Conservation (phyloP, 2,888 invertebrate species). For the Dicranocentrus wangi region DNA sequence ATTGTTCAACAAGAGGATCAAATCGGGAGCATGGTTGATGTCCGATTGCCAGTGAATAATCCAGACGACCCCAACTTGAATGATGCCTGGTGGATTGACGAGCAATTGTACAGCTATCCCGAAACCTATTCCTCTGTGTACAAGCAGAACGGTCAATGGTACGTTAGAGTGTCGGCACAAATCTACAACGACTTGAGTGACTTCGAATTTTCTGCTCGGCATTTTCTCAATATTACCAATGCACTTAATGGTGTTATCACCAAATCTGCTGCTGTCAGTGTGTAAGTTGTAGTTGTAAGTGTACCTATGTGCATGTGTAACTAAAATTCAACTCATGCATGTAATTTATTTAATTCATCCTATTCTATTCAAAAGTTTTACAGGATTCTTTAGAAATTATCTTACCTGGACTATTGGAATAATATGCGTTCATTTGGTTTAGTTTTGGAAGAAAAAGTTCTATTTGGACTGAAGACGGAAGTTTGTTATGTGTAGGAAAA, state of each 20-base stretch:
- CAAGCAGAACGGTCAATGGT: conserved; percentile 47
- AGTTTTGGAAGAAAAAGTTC: too few species aligned
- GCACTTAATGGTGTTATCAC: conserved; percentile 52
- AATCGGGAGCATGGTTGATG: conserved; percentile 63
- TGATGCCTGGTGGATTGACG: conserved; percentile 50
- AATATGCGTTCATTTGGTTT: too few species aligned
- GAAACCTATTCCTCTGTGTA: conserved; percentile 22
- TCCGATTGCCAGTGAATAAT: conserved; percentile 55
- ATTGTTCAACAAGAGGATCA: conserved; percentile 56
- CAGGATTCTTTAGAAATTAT: too few species aligned
- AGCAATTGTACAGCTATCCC: conserved; percentile 26
- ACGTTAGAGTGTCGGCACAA: conserved; percentile 47
- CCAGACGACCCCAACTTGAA: conserved; percentile 27
- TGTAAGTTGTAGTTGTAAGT: too few species aligned
- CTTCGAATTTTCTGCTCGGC: conserved; percentile 37
- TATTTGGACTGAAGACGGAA: too few species aligned
- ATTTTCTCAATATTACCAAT: conserved; percentile 40
- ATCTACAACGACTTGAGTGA: conserved; percentile 60
- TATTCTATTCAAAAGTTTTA: too few species aligned
- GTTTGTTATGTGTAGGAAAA: too few species aligned
- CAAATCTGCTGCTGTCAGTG: too few species aligned
- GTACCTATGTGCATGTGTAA: too few species aligned
- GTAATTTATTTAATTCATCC: too few species aligned
- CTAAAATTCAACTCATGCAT: too few species aligned
- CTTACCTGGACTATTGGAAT: too few species aligned